Evolutionary conservation across 2,797 vertebrate genomes (phyloP), one percentile per base, ranked within the genome.

Genomic region (Chromobotia macracanthus): DNA sequence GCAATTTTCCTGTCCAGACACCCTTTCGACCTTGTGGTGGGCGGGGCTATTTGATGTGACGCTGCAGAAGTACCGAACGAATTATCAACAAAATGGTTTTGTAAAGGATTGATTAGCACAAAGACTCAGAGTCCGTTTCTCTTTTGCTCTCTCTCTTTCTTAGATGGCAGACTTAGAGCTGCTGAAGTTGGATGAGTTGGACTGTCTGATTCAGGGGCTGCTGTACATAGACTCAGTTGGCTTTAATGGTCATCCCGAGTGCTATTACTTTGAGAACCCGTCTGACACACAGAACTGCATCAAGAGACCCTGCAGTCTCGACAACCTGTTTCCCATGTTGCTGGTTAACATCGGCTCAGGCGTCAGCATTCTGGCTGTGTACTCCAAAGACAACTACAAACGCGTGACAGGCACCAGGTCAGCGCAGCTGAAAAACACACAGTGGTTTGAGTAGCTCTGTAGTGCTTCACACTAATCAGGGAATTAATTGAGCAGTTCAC

Each of bases 291-390:
- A 97, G 86, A 95, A 94, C 90, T 97, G 97, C 88, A 92, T 97
- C 87, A 99, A 99, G 93, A 95, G 93, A 83, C 95, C 96, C 69
- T 98, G 95, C 87, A 95, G 95, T 88, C 95, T 99, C 88, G 96
- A 97, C 90, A 96, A 98, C 91, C 96, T 94, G 0, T 99, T 98
- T 90, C 97, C 97, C 82, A 97, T 98, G 95, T 94, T 99, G 93
- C 95, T 99, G 93, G 97, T 99, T 90, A 99, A 99, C 92, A 99
- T 99, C 84, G 97, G 97, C 86, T 99, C 97, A 3, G 97, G 97
- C 28, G 97, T 99, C 89, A 99, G 96, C 91, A 95, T 99, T 79
- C 93, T 99, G 86, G 95, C 97, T 0, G 95, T 99, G 25, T 96
- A 99, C 92, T 99, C 97, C 3, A 95, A 97, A 93, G 93, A 96